Percentiles rank a stretch among this genome's conserved stretches.
phyloP scores from a whole-genome alignment of 2,113 vertebrate genomes.

The Corythoichthys haematopterus region DNA sequence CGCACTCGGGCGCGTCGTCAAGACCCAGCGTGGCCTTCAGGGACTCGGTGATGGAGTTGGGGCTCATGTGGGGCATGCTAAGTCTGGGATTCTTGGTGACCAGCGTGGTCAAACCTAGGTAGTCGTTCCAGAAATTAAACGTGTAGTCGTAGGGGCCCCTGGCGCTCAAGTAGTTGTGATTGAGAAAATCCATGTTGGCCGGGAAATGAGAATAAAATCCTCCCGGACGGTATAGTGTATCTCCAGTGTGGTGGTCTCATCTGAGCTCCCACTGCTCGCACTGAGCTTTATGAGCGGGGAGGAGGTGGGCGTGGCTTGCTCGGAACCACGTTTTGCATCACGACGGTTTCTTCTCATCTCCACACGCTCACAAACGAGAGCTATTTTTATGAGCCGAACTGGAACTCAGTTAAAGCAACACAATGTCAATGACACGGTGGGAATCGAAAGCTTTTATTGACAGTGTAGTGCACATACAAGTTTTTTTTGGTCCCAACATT shows the following conservation, averaged over 20 bases:
- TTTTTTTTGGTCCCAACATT: too few relatives aligned
- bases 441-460: too few relatives aligned
- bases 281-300: constrained; percentile 69
- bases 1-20: constrained; percentile 68
- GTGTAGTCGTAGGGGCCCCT: constrained; percentile 76
- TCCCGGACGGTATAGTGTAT: constrained; percentile 22
- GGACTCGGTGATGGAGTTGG: constrained; percentile 79
- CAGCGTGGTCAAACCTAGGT: constrained; percentile 76
- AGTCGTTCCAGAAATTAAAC: constrained; percentile 84
- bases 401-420: too few relatives aligned
- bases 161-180: constrained; percentile 76
- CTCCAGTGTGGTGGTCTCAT: constrained; percentile 67
- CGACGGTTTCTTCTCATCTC: not conserved
- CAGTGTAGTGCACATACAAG: too few relatives aligned
- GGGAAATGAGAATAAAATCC: constrained; percentile 1
- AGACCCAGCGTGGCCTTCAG: constrained; percentile 78
- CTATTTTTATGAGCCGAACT: not conserved
- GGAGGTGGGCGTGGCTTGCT: constrained; percentile 25
- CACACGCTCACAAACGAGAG: not conserved
- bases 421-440: too few relatives aligned
- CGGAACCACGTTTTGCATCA: not conserved
- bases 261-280: constrained; percentile 56
- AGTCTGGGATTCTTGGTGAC: constrained; percentile 72
- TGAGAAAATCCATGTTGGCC: constrained; percentile 77
- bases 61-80: constrained; percentile 62